Evolutionary conservation across 2,113 vertebrate species (phyloP), one percentile per base, ranked within the genome.

Genomic region (Hypocryptadius cinnamomeus): DNA sequence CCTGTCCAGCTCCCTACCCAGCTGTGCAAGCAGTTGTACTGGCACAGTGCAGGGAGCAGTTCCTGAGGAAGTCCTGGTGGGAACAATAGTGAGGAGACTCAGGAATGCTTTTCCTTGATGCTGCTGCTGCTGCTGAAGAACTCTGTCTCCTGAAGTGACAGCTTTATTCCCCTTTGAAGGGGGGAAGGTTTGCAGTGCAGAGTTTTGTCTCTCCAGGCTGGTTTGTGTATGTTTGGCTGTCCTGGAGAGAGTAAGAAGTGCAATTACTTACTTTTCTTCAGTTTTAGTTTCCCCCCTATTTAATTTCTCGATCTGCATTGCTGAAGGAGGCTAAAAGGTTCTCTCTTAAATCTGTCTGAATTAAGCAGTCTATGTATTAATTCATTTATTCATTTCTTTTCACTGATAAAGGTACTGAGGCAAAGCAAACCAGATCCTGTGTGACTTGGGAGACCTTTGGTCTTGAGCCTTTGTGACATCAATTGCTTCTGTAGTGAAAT

Each of bases 1-100:
- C 53, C 8, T 0, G 0, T 17, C 40, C 22, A 16, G 33, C 45
- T 79, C 68, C 45, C 22, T 16, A 0, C 1, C 4, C 76, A 81
- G 77, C 89, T 84, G 66, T 54, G 30, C 56, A 12, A 45, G 30
- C 51, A 20, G 8, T 28, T 22, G 27, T 5, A 3, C 5, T 42
- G 69, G 37, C 9, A 9, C 5, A 15, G 65, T 2, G 23, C 21
- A 57, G 40, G 39, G 56, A 71, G 37, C 48, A 16, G 7, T 44
- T 81, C 81, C 27, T 47, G 35, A 73, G 91, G 45, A 69, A 51
- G 37, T n/a, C 15, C 76, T 73, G 82, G 72, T 27, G 72, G 69
- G 60, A 90, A 45, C 2, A 6, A 8, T 6, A 9, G 77, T 8
- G 57, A 92, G 60, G 64, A 50, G 33, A 28, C 51, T 33, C 51